Percentiles rank a stretch among this genome's conserved stretches.
These are phyloP conservation scores for Drosophila aff. DNA, from an alignment of 1,140 invertebrate genomes.

Conservation along the genomic window DNA sequence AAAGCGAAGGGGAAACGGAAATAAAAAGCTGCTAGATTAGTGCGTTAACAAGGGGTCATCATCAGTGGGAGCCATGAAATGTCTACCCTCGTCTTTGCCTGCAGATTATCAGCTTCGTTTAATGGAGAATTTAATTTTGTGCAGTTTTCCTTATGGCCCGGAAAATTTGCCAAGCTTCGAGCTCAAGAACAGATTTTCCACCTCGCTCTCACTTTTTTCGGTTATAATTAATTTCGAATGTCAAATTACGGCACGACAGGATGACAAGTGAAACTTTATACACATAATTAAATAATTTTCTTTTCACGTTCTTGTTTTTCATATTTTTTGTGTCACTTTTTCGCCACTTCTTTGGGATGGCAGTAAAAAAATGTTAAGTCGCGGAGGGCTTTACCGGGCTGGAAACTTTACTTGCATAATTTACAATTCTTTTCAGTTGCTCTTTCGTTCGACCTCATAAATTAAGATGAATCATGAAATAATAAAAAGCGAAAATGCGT, in stretches of 20 bases:
- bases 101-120: slow-evolving; percentile 51
- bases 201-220: slow-evolving; percentile 11
- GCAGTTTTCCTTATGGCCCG: slow-evolving; percentile 19
- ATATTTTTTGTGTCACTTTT: slow-evolving; percentile 30
- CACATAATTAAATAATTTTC: slow-evolving; percentile 78
- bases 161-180: slow-evolving; percentile 33
- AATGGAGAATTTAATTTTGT: slow-evolving; percentile 49
- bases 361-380: slow-evolving; percentile 49
- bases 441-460: slow-evolving; percentile 42
- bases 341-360: slow-evolving; percentile 38
- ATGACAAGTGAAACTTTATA: slow-evolving; percentile 67
- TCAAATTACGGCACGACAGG: slow-evolving; percentile 55
- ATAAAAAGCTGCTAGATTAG: slow-evolving; percentile 66
- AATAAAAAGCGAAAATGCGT: slow-evolving; percentile 61
- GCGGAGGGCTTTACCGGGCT: slow-evolving; percentile 23
- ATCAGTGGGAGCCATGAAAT: slow-evolving; percentile 19
- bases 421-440: slow-evolving; percentile 56
- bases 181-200: slow-evolving; percentile 32
- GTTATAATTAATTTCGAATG: slow-evolving; percentile 67
- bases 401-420: slow-evolving; percentile 68
- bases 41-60: slow-evolving; percentile 75
- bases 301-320: slow-evolving; percentile 15
- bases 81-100: slow-evolving; percentile 68
- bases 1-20: slow-evolving; percentile 32
- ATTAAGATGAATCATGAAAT: slow-evolving; percentile 69